phyloP scores from a whole-genome alignment of 2,888 invertebrate genomes.

The Erebia aethiops region DNA sequence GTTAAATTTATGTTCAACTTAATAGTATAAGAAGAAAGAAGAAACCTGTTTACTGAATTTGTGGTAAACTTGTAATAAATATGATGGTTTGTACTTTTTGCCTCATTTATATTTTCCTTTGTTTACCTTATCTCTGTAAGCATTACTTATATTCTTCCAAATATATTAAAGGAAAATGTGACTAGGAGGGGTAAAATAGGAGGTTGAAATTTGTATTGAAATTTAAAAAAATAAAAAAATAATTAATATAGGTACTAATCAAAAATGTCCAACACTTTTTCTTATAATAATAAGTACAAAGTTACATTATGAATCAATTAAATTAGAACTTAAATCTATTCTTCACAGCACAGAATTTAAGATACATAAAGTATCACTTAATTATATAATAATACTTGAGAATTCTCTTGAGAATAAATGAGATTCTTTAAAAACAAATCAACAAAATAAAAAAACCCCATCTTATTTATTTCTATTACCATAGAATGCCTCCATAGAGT shows the following conservation, averaged over 20 bases:
- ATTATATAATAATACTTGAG: not conserved
- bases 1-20: not conserved
- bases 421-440: not conserved
- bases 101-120: not conserved
- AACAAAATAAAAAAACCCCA: not conserved
- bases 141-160: not conserved
- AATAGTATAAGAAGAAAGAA: not conserved
- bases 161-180: not conserved
- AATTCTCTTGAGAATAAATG: no score
- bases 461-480: slow-evolving; percentile 25
- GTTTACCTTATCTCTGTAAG: not conserved
- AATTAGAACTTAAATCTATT: slow-evolving; percentile 6
- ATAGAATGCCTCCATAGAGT: slow-evolving; percentile 66
- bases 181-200: no score
- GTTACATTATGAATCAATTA: not conserved
- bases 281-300: no score
- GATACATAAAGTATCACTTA: not conserved
- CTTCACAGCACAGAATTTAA: slow-evolving; percentile 1
- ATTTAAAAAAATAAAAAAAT: no score
- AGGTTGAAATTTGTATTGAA: no score
- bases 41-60: not conserved
- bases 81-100: slow-evolving; percentile 3
- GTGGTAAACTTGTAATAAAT: slow-evolving; percentile 1
- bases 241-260: no score
- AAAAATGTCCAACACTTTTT: not conserved